Evolutionary conservation across 2,113 vertebrate species (phyloP), one percentile per base, ranked within the genome.

Genomic region (Psilopogon haemacephalus): DNA sequence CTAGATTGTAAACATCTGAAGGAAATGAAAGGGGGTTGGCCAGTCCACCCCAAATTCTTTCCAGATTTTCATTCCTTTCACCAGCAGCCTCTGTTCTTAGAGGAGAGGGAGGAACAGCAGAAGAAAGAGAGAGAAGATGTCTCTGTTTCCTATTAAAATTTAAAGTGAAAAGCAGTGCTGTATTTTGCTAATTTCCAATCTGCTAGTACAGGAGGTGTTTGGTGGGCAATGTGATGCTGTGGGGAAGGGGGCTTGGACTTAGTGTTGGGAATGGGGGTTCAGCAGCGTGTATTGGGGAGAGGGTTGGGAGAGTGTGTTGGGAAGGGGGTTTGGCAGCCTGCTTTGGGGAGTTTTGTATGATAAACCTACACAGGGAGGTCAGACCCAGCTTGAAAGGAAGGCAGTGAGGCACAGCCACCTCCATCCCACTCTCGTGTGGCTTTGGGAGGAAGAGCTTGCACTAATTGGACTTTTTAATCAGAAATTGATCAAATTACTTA

Each of bases 1-100:
- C 97, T 97, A 97, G 98, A 98, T 98, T 98, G 97, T 98, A 98
- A 98, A 98, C 97, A 98, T 98, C 97, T 98, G 97, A 98, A 97
- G 97, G 97, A 98, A 97, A 98, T 97, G 97, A 98, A 98, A 97
- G 97, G 97, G 97, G 97, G 97, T 96, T 97, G 96, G 96, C 97
- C 96, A 96, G 97, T 97, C 97, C 97, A 97, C 97, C 97, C 97
- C 97, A 98, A 98, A 98, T 97, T 98, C 97, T 97, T 98, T 98
- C 98, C 97, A 98, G 97, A 98, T 98, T 98, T 98, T 97, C 97
- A 97, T 96, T 97, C 95, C 96, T 97, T 97, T 97, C 96, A 97
- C 96, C 97, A 94, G 89, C 97, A 98, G 97, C 97, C 97, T 97
- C 96, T 97, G 95, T 96, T 97, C 97, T 97, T 95, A 95, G 96